Evolutionary conservation across 2,113 vertebrate genomes (phyloP).

Genomic region (Trichomycterus rosablanca): DNA sequence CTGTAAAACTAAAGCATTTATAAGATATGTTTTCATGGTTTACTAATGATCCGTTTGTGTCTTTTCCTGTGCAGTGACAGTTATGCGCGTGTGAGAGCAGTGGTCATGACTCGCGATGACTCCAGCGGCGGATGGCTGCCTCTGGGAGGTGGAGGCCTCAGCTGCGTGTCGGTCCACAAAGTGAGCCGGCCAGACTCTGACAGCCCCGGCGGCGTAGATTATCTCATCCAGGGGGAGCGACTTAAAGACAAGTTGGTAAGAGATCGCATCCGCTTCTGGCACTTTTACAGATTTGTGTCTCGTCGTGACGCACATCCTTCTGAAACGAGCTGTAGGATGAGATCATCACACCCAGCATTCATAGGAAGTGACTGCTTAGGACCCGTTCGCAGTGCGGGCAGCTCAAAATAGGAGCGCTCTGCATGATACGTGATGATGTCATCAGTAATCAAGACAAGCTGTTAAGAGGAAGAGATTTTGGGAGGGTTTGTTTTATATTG

Average conservation of each 20-base stretch:
- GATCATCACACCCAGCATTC: conserved; percentile 37
- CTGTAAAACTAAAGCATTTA: too few species aligned
- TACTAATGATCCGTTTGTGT: conserved; percentile 11
- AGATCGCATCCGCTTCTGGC: neutral
- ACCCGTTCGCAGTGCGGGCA: conserved; percentile 57
- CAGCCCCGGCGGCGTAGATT: conserved; percentile 77
- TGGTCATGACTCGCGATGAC: conserved; percentile 99
- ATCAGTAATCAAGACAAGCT: conserved; percentile 58
- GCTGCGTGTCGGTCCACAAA: conserved; percentile 95
- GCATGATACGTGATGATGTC: conserved; percentile 56
- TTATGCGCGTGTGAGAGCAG: conserved; percentile 99
- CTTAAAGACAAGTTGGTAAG: conserved; percentile 98
- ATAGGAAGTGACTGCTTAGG: conserved; percentile 61
- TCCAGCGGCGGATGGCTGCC: conserved; percentile 98
- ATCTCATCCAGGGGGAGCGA: conserved; percentile 95
- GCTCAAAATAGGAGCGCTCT: conserved; percentile 64
- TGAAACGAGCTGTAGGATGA: conserved; percentile 40
- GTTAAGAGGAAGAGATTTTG: conserved; percentile 48
- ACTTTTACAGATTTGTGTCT: neutral
- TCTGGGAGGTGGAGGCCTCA: conserved; percentile 91
- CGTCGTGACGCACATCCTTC: conserved; percentile 29
- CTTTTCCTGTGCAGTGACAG: conserved; percentile 67
- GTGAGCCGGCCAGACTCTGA: conserved; percentile 85
- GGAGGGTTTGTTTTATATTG: too few species aligned
- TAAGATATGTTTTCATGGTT: neutral